Evolutionary conservation across 2,888 invertebrate species (phyloP).

Genomic region (Hyles lineata): DNA sequence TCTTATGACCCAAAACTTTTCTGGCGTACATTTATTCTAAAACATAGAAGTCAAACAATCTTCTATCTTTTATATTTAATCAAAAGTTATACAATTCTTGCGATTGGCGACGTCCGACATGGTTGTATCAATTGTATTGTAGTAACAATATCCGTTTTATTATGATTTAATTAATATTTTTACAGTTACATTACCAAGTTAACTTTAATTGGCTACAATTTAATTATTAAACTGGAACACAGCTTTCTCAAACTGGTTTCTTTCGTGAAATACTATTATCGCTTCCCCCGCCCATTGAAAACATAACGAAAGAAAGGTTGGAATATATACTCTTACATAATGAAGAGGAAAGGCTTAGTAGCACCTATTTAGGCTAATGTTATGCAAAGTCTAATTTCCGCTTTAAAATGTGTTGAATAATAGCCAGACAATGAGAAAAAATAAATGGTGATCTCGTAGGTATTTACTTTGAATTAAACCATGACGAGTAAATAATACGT

Average conservation of each 20-base stretch:
- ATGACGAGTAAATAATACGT: no score
- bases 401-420: background rate
- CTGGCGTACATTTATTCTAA: constrained; percentile 36
- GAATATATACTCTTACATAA: background rate
- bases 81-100: constrained; percentile 34
- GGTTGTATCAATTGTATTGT: no score
- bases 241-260: no score
- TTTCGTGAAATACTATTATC: no score
- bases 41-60: constrained; percentile 37
- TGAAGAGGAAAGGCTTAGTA: background rate
- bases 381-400: background rate
- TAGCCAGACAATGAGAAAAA: background rate
- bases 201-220: no score
- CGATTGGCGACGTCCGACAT: background rate
- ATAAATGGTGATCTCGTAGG: background rate
- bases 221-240: no score
- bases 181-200: no score
- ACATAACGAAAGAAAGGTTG: no score
- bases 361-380: background rate
- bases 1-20: constrained; percentile 46
- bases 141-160: no score
- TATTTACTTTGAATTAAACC: no score
- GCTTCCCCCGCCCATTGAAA: no score
- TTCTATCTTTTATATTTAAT: constrained; percentile 37
- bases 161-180: no score